Evolutionary conservation across 2,113 vertebrate species (phyloP).

Genomic region (Chamaetylas fuelleborni): DNA sequence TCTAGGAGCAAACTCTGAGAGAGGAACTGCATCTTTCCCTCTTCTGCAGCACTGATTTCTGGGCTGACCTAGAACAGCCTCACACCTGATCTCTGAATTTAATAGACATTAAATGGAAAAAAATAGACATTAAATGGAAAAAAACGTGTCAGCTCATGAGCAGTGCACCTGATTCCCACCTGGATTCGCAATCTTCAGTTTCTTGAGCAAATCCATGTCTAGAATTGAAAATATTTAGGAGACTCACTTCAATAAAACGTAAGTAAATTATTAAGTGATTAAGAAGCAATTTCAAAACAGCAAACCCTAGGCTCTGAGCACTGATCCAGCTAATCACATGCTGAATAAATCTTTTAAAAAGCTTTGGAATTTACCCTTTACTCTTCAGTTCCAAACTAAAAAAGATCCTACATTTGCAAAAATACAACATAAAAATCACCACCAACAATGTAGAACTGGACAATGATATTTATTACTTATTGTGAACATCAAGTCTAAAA

Average conservation of each 20-base stretch:
- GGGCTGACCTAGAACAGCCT: neutral
- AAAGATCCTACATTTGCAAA: neutral
- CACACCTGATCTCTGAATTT: neutral
- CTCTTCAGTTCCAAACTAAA: neutral
- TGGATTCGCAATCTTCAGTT: neutral
- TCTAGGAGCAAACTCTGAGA: neutral
- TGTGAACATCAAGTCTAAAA: neutral
- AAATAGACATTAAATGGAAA: neutral
- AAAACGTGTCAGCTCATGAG: neutral
- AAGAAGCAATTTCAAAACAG: neutral
- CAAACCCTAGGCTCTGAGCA: neutral
- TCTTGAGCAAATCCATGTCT: neutral
- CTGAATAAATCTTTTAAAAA: neutral
- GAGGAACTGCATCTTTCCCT: neutral
- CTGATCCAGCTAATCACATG: neutral
- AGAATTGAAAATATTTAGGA: neutral
- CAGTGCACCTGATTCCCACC: neutral
- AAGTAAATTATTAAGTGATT: neutral
- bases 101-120: neutral
- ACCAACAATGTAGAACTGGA: neutral
- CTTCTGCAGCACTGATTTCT: neutral
- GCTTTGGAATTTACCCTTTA: conserved; percentile 1
- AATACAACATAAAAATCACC: neutral
- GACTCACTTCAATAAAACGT: neutral
- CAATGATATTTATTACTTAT: neutral